Evolutionary conservation across 2,113 vertebrate genomes (phyloP), one percentile per base, ranked within the genome.

Genomic region (Vireo altiloquus): DNA sequence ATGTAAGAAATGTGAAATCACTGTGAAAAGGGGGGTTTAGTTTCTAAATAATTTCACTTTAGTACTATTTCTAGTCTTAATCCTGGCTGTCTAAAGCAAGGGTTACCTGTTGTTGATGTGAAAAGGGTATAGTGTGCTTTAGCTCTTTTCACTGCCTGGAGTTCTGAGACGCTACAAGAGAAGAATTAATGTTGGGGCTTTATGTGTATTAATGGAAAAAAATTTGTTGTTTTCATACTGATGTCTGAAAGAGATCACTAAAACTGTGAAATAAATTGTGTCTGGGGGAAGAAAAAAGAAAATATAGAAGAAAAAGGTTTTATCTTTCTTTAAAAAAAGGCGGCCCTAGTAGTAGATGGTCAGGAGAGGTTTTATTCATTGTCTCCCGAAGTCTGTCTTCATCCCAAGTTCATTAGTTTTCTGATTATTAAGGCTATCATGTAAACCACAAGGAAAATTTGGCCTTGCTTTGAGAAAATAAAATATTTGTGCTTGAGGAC

Each of bases 261-360:
- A 27, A 82, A 33, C 9, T 40, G 11, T 60, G 65, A 70, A 81
- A 72, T 56, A 56, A 88, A 77, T 33, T 19, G 1, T 6, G 4
- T 3, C 2, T 15, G 10, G 23, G 20, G 4, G 1, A 1, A 1
- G 4, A 22, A 39, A 17, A n/a, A 22, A 14, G 4, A 53, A 39
- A 54, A 31, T 15, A n/a, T 16, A 25, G 15, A 21, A 68, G 14
- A 28, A 69, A 85, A 87, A 57, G 2, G 7, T 54, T 49, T 49
- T 59, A 5, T 40, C 2, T 74, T 28, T 49, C 39, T 65, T 78
- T 30, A 10, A 54, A 84, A 77, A 28, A 75, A 52, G 2, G 4
- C 70, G 33, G 1, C 9, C 14, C 19, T 50, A 54, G 44, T 35
- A 80, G 13, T 40, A 54, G 8, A 17, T 63, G 23, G 9, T 47